Conservation (phyloP, 2,888 invertebrate species). For the Trissolcus brochymenae region DNA sequence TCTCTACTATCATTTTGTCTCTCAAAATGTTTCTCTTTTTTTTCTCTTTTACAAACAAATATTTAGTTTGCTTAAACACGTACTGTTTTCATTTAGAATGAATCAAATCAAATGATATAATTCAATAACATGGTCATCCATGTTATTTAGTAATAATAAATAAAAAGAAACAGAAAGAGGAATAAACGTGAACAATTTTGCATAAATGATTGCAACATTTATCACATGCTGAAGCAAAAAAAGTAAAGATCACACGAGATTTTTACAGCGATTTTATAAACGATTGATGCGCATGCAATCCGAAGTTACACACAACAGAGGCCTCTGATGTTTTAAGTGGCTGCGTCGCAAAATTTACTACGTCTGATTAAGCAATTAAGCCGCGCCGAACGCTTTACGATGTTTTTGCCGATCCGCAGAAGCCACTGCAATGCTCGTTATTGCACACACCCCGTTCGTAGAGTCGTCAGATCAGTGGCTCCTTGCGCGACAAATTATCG, state of each 20-base stretch:
- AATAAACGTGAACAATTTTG: background rate
- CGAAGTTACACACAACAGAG: too few relatives aligned
- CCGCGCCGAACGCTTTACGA: slow-evolving; percentile 61
- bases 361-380: slow-evolving; percentile 75
- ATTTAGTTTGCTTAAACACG: too few relatives aligned
- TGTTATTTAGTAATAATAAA: too few relatives aligned
- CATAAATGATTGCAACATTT: too few relatives aligned
- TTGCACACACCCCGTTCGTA: slow-evolving; percentile 56
- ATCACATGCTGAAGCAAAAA: slow-evolving; percentile 10
- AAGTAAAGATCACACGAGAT: slow-evolving; percentile 13
- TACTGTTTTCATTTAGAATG: too few relatives aligned
- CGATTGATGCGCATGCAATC: slow-evolving; percentile 7
- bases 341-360: slow-evolving; percentile 72
- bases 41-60: background rate
- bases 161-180: background rate
- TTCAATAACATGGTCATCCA: too few relatives aligned
- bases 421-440: slow-evolving; percentile 62
- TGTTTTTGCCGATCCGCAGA: slow-evolving; percentile 61
- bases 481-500: slow-evolving; percentile 39
- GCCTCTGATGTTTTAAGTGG: slow-evolving; percentile 64
- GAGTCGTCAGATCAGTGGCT: slow-evolving; percentile 26
- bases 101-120: too few relatives aligned
- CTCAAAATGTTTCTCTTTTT: background rate
- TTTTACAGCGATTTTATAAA: slow-evolving; percentile 30
- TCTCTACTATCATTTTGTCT: slow-evolving; percentile 57